Evolutionary conservation across 2,888 invertebrate genomes (phyloP), one percentile per base, ranked within the genome.

Genomic region (Mamestra brassicae): DNA sequence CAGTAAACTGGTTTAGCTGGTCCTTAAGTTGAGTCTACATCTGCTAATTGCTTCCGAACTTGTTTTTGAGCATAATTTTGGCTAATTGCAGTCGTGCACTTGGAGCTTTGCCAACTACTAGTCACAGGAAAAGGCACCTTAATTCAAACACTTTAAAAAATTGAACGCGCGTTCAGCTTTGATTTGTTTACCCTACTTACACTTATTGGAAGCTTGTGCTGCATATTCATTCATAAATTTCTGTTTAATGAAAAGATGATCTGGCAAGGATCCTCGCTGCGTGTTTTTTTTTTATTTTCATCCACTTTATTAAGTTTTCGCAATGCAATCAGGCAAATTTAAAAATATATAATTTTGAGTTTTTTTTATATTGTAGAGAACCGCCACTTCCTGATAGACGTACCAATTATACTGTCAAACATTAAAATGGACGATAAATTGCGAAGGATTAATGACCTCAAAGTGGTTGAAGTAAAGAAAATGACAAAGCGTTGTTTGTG

Each of bases 31-130:
- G 89, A 87, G 90, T 94, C 93, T 93, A 94, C 95, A 95, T 94
- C 94, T 94, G 94, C 93, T 95, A 95, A 96, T 95, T 95, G 94
- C 94, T 95, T 92, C 91, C 84, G 90, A 95, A 95, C 93, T 95
- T 95, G 95, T 96, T 96, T 95, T 95, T 92, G 92, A 93, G 92
- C 94, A 95, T 95, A 94, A 95, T 95, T 96, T 95, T 91, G 92
- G 95, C 95, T 96, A 96, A 96, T 95, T 95, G 95, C 95, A 91
- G 90, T 90, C 92, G 92, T 90, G 93, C 91, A 90, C 92, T 94
- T 91, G 95, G 95, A 94, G 84, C 84, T 67, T 83, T 84, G 94
- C 95, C 95, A 95, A 92, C 90, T 89, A 86, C 87, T 84, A 90
- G 90, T 90, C 89, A 86, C 89, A 87, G 88, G 89, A 90, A 92